Evolutionary conservation across 2,113 vertebrate genomes (phyloP).

Genomic region (Pelvicachromis taeniatus): DNA sequence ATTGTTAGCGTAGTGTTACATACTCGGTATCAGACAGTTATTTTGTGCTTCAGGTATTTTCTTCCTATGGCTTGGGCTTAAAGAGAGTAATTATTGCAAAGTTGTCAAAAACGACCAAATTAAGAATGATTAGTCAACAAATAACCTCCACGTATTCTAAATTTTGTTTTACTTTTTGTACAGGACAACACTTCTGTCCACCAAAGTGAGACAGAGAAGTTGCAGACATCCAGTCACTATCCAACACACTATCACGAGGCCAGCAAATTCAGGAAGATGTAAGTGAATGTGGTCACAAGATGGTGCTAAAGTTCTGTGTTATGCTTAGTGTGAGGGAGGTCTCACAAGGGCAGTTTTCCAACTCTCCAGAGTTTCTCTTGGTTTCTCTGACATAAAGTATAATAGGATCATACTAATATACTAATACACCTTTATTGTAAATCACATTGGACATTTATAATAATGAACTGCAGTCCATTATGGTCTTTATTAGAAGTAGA

Average conservation of each 20-base stretch:
- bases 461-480: background rate
- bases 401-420: background rate
- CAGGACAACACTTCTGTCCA: background rate
- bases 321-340: background rate
- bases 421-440: background rate
- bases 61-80: background rate
- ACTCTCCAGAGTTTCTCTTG: background rate
- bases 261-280: conserved; percentile 59
- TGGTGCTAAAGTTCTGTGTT: conserved; percentile 42
- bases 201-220: conserved; percentile 18
- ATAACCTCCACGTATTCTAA: background rate
- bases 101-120: background rate
- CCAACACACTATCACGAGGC: background rate
- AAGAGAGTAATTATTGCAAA: background rate
- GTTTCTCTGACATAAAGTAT: background rate
- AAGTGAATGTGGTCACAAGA: conserved; percentile 55
- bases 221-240: background rate
- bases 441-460: background rate
- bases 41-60: background rate
- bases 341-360: background rate
- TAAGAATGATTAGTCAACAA: background rate
- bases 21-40: background rate
- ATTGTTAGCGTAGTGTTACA: background rate
- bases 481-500: background rate
- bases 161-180: conserved; percentile 8